Percentiles rank a stretch among this genome's conserved stretches.
Evolutionary conservation across 2,113 vertebrate species (phyloP).

Genomic region (Spea bombifrons): DNA sequence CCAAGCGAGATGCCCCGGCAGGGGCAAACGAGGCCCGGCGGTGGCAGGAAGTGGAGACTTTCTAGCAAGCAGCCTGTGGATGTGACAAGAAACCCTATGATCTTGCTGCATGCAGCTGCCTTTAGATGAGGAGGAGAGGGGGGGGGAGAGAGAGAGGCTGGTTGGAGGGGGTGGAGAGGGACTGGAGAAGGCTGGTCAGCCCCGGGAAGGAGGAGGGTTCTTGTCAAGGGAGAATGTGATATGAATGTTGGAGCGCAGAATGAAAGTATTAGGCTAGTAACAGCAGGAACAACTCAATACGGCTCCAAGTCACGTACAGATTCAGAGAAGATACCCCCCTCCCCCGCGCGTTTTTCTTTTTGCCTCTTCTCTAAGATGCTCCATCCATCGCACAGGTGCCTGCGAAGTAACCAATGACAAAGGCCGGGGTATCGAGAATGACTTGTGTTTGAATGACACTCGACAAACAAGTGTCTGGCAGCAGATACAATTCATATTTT

Average conservation of each 20-base stretch:
- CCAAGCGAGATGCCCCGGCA: no score
- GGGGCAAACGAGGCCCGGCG: no score
- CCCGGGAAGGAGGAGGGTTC: constrained; percentile 1
- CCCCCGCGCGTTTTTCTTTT: not conserved
- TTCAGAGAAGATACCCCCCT: not conserved
- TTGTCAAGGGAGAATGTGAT: constrained; percentile 3
- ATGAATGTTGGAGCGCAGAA: constrained; percentile 6
- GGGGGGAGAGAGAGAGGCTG: not conserved
- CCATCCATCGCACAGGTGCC: constrained; percentile 20
- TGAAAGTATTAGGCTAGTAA: constrained; percentile 14
- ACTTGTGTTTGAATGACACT: constrained; percentile 8
- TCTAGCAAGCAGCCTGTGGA: not conserved
- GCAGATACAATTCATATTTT: not conserved
- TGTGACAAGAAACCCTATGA: not conserved
- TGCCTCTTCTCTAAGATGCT: not conserved
- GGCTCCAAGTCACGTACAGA: constrained; percentile 31
- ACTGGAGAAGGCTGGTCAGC: not conserved
- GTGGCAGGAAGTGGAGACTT: not conserved
- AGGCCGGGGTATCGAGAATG: not conserved
- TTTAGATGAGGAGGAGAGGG: not conserved
- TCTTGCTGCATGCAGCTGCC: constrained; percentile 7
- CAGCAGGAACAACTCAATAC: not conserved
- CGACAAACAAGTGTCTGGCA: not conserved
- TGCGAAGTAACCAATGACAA: not conserved
- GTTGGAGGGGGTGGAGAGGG: not conserved